A percentile compares a stretch with the other conserved stretches of the same genome.
phyloP scores from a whole-genome alignment of 2,888 invertebrate species.

The Andrena hattorfiana region DNA sequence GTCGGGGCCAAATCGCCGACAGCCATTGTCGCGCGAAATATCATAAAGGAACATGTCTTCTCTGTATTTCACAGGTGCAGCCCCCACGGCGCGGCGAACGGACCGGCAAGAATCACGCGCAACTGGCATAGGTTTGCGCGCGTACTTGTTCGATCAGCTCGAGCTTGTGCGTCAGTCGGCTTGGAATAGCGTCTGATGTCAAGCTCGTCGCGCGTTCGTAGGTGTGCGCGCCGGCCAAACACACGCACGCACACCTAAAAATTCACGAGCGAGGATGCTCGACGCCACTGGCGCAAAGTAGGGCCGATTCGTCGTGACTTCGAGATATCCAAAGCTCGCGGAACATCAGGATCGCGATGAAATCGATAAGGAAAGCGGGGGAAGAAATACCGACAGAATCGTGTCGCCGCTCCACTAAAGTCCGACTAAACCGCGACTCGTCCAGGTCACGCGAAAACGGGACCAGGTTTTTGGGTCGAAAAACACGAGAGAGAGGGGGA shows the following conservation, averaged over 20 bases:
- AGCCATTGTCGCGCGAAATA: background rate
- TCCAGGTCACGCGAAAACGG: background rate
- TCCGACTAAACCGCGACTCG: background rate
- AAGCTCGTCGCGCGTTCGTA: slow-evolving; percentile 69
- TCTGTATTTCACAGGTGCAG: background rate
- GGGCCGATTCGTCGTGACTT: background rate
- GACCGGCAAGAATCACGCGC: slow-evolving; percentile 36
- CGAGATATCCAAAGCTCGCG: background rate
- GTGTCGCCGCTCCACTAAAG: slow-evolving; percentile 11
- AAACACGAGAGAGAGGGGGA: slow-evolving; percentile 17
- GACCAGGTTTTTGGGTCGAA: slow-evolving; percentile 32
- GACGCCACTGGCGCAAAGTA: background rate
- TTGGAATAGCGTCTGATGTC: slow-evolving; percentile 84
- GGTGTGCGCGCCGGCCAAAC: slow-evolving; percentile 11
- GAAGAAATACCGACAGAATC: slow-evolving; percentile 16
- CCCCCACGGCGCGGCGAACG: background rate
- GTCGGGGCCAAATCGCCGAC: background rate
- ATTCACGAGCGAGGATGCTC: slow-evolving; percentile 6
- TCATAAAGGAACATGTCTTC: too few relatives aligned
- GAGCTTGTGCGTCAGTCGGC: slow-evolving; percentile 81
- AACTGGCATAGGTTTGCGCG: slow-evolving; percentile 50
- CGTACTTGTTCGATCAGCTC: slow-evolving; percentile 38
- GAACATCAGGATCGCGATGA: background rate
- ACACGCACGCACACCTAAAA: background rate
- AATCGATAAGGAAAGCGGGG: slow-evolving; percentile 1